These are phyloP conservation scores for Crotalus adamanteus DNA, from an alignment of 2,797 vertebrate genomes.

Conservation along the genomic window DNA sequence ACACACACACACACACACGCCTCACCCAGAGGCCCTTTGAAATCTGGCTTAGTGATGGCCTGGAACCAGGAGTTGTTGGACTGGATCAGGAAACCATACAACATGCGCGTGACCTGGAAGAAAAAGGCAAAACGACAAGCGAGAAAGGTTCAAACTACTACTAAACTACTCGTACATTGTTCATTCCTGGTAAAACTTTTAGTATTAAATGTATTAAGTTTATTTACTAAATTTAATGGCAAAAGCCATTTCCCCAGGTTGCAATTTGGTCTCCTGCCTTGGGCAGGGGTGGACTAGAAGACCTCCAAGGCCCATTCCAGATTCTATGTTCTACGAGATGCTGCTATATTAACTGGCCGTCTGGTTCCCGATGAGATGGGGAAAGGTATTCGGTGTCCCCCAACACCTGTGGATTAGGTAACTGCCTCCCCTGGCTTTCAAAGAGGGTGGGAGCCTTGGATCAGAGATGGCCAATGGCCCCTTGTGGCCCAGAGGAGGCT, in stretches of 20 bases:
- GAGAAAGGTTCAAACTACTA: background rate
- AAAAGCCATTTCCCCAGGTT: background rate
- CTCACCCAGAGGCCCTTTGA: constrained; percentile 75
- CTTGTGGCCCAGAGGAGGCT: fast-evolving
- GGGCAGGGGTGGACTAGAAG: background rate
- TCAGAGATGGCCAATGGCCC: background rate
- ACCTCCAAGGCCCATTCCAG: background rate
- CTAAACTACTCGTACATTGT: background rate
- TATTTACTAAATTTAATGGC: no score
- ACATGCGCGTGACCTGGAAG: constrained; percentile 81
- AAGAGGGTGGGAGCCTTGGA: background rate
- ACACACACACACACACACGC: background rate
- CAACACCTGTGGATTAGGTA: background rate
- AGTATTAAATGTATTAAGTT: no score
- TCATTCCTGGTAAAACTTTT: no score
- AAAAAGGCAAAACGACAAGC: background rate
- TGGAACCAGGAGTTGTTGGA: constrained; percentile 92
- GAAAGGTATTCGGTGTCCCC: background rate
- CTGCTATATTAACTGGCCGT: background rate
- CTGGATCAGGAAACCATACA: constrained; percentile 85
- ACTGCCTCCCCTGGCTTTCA: background rate
- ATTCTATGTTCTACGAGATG: background rate
- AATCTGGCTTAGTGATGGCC: constrained; percentile 76
- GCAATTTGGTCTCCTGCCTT: background rate
- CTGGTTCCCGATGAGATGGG: background rate